A percentile compares a stretch with the other conserved stretches of the same genome.
Evolutionary conservation across 2,797 vertebrate species (phyloP).

Genomic region (Gobio occitaniae): DNA sequence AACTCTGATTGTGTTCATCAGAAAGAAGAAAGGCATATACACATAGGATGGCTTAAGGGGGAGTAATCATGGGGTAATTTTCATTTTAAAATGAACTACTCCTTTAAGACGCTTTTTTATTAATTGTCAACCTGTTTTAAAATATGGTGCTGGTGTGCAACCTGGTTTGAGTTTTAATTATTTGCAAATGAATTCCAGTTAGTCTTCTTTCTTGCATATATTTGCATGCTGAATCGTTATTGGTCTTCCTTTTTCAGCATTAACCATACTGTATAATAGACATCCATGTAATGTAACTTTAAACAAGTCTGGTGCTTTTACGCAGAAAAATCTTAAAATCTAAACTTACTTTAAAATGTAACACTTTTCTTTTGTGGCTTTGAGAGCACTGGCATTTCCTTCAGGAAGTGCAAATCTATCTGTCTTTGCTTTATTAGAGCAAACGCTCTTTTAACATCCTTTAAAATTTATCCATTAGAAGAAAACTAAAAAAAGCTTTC

Average conservation of each 20-base stretch:
- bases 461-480: slow-evolving; percentile 37
- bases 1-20: too few relatives aligned
- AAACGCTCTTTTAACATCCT: slow-evolving; percentile 33
- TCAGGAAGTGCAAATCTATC: not conserved
- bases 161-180: not conserved
- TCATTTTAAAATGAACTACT: too few relatives aligned
- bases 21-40: too few relatives aligned
- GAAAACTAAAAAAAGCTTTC: slow-evolving; percentile 40
- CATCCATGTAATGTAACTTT: not conserved
- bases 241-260: not conserved
- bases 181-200: not conserved
- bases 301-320: not conserved
- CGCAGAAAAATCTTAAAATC: not conserved
- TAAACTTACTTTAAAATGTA: slow-evolving; percentile 2
- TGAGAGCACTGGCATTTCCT: not conserved
- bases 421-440: slow-evolving; percentile 38
- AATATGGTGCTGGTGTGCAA: not conserved
- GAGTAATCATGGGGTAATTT: too few relatives aligned
- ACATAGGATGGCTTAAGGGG: too few relatives aligned
- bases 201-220: not conserved
- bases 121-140: not conserved
- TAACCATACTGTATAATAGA: not conserved
- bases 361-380: not conserved
- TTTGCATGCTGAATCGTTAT: not conserved
- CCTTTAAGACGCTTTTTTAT: not conserved